Evolutionary conservation across 2,888 invertebrate species (phyloP), one percentile per base, ranked within the genome.

Genomic region (Macroteleia sp.): DNA sequence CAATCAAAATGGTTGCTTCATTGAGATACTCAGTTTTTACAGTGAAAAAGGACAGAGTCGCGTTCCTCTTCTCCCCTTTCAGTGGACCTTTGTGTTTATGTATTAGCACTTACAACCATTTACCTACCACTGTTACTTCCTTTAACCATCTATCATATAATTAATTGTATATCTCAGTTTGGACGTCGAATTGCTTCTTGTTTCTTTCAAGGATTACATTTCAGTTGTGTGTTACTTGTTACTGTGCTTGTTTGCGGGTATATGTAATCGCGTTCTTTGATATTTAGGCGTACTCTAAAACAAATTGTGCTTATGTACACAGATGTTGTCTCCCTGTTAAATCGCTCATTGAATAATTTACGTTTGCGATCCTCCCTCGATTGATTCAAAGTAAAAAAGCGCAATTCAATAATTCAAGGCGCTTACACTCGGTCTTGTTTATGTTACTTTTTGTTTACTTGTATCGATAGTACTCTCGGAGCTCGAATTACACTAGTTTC

Each of bases 211-310:
- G 85, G 82, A 83, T 25, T 25, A 6, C 3, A 5, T 3, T 25
- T 25, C 25, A 25, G 6, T 25, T 25, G 3, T 5, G 25, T 25
- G n/a, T n/a, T n/a, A n/a, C n/a, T n/a, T n/a, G n/a, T 25, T 25
- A 25, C 25, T 25, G 25, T 5, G 6, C 25, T 46, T 16, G 46
- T 28, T n/a, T 46, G 28, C 46, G 16, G 16, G 30, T 30, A 12
- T 14, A 14, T 12, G 34, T 34, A n/a, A n/a, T 32, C 17, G n/a
- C 9, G 17, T 10, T 17, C 10, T 50, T 30, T 12, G 22, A 39
- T 75, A 64, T 64, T 87, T 86, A 88, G 88, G 88, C 89, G 80
- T 88, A 87, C 85, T 81, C 83, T 89, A 86, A 87, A 86, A 87
- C 88, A 88, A 85, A 79, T 86, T 86, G 84, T 80, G 79, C 78